phyloP scores from a whole-genome alignment of 2,888 invertebrate species.

The Napeogenes inachia region DNA sequence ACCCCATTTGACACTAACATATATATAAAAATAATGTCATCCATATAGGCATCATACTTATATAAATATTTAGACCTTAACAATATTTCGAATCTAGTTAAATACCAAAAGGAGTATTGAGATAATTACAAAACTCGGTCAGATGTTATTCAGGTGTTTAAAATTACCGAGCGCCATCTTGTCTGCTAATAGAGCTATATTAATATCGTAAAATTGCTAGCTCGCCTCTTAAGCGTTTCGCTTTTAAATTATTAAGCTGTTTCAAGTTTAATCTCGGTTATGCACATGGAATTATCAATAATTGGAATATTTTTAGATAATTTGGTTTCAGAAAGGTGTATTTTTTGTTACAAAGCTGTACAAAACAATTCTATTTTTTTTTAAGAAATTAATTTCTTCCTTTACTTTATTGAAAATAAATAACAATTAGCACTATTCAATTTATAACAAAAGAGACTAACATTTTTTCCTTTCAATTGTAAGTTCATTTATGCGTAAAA shows the following conservation, averaged over 20 bases:
- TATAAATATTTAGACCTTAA: neutral
- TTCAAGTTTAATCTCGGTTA: constrained; percentile 33
- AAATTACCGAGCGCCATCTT: constrained; percentile 44
- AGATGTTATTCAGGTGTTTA: constrained; percentile 29
- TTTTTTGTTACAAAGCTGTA: neutral
- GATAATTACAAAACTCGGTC: constrained; percentile 29
- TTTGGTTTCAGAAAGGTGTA: neutral
- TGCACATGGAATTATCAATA: constrained; percentile 26
- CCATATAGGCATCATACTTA: neutral
- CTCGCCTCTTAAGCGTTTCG: constrained; percentile 40
- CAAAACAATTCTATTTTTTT: no score
- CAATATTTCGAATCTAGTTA: constrained; percentile 1
- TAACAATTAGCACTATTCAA: no score
- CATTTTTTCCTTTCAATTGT: no score
- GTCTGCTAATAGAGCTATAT: constrained; percentile 51
- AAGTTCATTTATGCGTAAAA: neutral
- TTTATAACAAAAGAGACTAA: no score
- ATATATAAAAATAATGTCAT: neutral
- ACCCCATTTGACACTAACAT: neutral
- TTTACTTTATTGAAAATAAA: no score
- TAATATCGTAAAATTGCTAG: constrained; percentile 51
- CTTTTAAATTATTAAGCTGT: constrained; percentile 45
- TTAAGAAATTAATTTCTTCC: no score
- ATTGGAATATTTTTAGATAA: constrained; percentile 18
- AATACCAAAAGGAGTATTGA: constrained; percentile 10